Conservation (phyloP, 2,888 invertebrate genomes). For the Apodemia zela region DNA sequence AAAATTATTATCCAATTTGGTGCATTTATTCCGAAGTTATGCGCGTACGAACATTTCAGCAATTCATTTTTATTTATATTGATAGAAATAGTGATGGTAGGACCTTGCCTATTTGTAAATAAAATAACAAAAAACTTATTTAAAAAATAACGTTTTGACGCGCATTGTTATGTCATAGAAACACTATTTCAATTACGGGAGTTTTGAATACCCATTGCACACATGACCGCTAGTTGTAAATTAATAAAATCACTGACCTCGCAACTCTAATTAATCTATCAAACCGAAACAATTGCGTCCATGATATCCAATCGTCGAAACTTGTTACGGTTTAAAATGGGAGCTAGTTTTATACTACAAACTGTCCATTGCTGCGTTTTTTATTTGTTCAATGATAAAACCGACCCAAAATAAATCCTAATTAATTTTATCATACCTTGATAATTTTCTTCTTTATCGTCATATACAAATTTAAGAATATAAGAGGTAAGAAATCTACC, state of each 20-base stretch:
- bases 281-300: conserved; percentile 26
- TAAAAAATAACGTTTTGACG: background rate
- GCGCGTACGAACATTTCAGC: too few relatives aligned
- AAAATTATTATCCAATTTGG: too few relatives aligned
- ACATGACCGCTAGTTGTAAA: conserved; percentile 15
- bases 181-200: background rate
- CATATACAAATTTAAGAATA: too few relatives aligned
- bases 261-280: conserved; percentile 27
- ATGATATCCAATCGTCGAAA: conserved; percentile 26
- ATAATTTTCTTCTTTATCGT: too few relatives aligned
- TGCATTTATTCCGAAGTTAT: too few relatives aligned
- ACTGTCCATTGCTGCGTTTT: background rate
- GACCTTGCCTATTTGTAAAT: background rate
- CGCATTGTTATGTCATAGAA: background rate
- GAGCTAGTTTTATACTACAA: background rate
- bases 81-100: too few relatives aligned
- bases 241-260: conserved; percentile 28
- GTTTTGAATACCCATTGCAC: conserved; percentile 1
- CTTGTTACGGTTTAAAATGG: conserved; percentile 18
- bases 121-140: background rate
- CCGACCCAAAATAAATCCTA: background rate
- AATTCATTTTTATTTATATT: too few relatives aligned
- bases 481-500: too few relatives aligned
- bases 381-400: background rate
- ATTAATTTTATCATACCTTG: too few relatives aligned